Base-by-base conservation (phyloP, 2,113 vertebrate genomes). In the Pterophyllum scalare region DNA sequence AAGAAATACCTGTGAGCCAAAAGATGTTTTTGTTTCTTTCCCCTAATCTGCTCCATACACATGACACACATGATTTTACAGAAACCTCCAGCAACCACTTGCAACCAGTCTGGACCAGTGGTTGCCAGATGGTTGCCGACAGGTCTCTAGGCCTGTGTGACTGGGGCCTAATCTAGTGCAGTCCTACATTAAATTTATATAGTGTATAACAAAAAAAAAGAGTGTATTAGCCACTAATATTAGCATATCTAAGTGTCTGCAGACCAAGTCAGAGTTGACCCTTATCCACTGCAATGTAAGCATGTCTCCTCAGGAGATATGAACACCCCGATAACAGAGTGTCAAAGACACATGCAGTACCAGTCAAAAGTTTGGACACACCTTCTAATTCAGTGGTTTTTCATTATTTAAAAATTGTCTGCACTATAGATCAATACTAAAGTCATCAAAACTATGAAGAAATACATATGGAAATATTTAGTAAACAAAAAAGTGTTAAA, bases 271-370 rank as follows among this genome's bases (percentile, higher is more conserved):
- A 35, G 2, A 64, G 60, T 20, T 62, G 19, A 62, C 7, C 20
- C 60, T 13, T 20, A 13, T n/a, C 0, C 19, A 62, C 60, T 38
- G 60, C 60, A 62, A 20, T 62, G 33, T 38, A n/a, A 62, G 60
- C 0, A 12, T 22, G 20, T 6, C 20, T 74, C 19, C 52, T n/a
- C 46, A 14, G 52, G 52, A 56, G 49, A 24, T 52, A 75, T 24
- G 31, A 67, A 82, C 17, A 84, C n/a, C 62, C 31, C 60, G 0
- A 82, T 65, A 85, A 75, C 78, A 77, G 13, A 77, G 5, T 26
- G 31, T 59, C 77, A 75, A 2, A 72, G 17, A 31, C 31, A 60
- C 65, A 80, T 61, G 7, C 33, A 33, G 33, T 6, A 33, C 31
- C 31, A 33, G 31, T 33, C 6, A 33, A 33, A 33, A 33, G 31